A percentile compares a stretch with the other conserved stretches of the same genome.
Conservation (phyloP, 2,113 vertebrate genomes). For the Vimba vimba region DNA sequence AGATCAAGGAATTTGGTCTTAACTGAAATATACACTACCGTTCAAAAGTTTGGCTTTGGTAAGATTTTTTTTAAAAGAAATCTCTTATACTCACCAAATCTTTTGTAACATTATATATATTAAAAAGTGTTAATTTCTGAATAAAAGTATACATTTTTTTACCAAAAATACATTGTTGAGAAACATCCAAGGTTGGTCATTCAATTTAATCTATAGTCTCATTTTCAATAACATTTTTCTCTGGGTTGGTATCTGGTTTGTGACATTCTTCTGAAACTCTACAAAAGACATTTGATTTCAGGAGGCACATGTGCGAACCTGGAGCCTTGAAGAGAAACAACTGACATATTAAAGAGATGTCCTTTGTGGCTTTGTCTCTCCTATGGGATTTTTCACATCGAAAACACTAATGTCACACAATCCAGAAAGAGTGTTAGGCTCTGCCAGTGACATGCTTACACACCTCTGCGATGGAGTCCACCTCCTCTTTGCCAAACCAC, state of each 20-base stretch:
- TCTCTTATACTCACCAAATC: not conserved
- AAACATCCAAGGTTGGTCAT: not conserved
- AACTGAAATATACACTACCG: not conserved
- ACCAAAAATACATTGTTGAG: not conserved
- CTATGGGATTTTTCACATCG: slow-evolving; percentile 9
- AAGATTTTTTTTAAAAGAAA: not conserved
- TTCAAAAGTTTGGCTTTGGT: not conserved
- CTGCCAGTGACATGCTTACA: slow-evolving; percentile 38
- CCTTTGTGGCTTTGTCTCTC: not conserved
- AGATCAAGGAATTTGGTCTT: not conserved
- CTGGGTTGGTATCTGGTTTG: not conserved
- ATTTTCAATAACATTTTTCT: not conserved
- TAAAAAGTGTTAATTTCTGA: too few relatives aligned
- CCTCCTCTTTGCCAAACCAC: slow-evolving; percentile 94
- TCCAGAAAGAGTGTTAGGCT: not conserved
- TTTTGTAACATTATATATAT: too few relatives aligned
- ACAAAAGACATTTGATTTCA: not conserved
- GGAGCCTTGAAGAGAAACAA: not conserved
- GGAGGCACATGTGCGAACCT: not conserved
- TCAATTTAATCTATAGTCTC: not conserved
- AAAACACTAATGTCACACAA: slow-evolving; percentile 20
- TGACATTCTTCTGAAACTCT: not conserved
- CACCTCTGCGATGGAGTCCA: slow-evolving; percentile 89
- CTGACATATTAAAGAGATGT: not conserved
- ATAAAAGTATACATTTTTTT: too few relatives aligned